A percentile compares a stretch with the other conserved stretches of the same genome.
phyloP scores from a whole-genome alignment of 1,140 invertebrate species.

The Drosophila asahinai region DNA sequence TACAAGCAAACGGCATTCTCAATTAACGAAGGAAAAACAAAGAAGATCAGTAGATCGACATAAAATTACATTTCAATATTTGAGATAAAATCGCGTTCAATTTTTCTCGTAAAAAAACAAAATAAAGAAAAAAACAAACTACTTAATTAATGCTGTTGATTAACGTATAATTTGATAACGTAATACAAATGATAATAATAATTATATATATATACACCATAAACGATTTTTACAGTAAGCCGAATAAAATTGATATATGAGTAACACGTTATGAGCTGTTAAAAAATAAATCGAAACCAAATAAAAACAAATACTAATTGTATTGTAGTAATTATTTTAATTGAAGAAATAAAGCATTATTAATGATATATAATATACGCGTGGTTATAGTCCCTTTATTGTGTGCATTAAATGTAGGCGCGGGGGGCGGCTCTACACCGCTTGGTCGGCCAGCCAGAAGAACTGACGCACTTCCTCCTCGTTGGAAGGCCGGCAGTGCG shows the following conservation, averaged over 20 bases:
- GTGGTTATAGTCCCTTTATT: constrained; percentile 23
- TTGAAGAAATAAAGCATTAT: constrained; percentile 77
- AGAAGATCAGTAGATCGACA: constrained; percentile 43
- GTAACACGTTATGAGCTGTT: constrained; percentile 77
- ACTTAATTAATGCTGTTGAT: constrained; percentile 64
- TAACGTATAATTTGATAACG: constrained; percentile 67
- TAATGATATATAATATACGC: constrained; percentile 63
- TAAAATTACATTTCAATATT: constrained; percentile 61
- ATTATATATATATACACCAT: constrained; percentile 67
- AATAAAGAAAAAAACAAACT: constrained; percentile 26
- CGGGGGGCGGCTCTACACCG: not conserved
- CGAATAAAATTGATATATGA: constrained; percentile 65
- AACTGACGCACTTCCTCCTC: constrained; percentile 88
- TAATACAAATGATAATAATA: constrained; percentile 78
- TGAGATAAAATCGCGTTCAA: constrained; percentile 74
- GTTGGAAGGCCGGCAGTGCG: constrained; percentile 88
- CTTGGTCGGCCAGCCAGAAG: constrained; percentile 86
- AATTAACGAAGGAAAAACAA: constrained; percentile 37
- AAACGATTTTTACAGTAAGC: constrained; percentile 70
- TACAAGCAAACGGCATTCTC: constrained; percentile 24
- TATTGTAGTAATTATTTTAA: constrained; percentile 68
- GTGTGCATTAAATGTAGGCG: not conserved
- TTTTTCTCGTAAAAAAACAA: constrained; percentile 57
- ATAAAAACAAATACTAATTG: constrained; percentile 72
- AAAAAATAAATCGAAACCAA: constrained; percentile 72